Conservation (phyloP, 2,113 vertebrate species). For the Pluvialis apricaria region DNA sequence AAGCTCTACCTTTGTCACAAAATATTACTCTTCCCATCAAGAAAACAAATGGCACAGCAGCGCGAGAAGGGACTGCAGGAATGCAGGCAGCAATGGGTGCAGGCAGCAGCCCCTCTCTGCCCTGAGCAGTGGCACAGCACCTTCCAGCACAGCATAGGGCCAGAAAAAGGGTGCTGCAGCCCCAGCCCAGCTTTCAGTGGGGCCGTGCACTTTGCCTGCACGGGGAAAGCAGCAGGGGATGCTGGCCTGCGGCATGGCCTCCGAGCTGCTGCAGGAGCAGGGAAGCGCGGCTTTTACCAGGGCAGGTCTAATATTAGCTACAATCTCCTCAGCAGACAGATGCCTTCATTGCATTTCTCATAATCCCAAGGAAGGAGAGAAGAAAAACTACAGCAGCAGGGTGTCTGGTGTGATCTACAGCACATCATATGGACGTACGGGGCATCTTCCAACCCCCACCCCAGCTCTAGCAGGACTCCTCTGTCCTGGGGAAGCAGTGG, state of each 20-base stretch:
- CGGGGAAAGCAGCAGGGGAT: not conserved
- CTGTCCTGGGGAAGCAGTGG: not conserved
- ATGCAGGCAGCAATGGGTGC: not conserved
- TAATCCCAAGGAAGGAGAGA: not conserved
- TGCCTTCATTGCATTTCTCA: not conserved
- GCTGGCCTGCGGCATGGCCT: not conserved
- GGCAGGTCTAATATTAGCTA: not conserved
- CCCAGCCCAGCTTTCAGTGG: rapidly evolving
- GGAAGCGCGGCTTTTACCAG: rapidly evolving
- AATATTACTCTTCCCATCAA: not conserved
- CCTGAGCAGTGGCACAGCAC: not conserved
- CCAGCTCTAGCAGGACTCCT: not conserved
- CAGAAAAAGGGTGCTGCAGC: not conserved
- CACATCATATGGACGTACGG: not conserved
- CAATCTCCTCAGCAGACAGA: not conserved
- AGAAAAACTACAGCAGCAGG: not conserved
- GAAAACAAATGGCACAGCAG: not conserved
- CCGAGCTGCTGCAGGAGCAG: not conserved
- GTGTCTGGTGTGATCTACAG: not conserved
- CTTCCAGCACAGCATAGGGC: not conserved
- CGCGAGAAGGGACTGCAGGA: rapidly evolving
- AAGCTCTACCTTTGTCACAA: slow-evolving; percentile 11
- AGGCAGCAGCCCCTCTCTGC: not conserved
- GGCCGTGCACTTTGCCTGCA: not conserved
- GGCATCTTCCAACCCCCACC: not conserved